A percentile compares a stretch with the other conserved stretches of the same genome.
phyloP scores from a whole-genome alignment of 2,113 vertebrate genomes.

The Nerophis ophidion region DNA sequence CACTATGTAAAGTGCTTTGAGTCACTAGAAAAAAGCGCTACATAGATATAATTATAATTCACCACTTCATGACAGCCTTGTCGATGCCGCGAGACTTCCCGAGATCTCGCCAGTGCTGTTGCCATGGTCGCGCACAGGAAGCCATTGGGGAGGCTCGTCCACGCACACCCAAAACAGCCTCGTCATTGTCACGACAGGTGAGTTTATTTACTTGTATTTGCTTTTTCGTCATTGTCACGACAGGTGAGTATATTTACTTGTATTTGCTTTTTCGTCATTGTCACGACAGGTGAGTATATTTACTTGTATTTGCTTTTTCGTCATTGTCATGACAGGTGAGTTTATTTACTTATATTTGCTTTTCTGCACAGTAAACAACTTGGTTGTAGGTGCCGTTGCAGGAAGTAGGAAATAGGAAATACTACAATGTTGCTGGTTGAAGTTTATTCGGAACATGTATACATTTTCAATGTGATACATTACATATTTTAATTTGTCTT shows the following conservation, averaged over 20 bases:
- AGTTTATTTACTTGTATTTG: background rate
- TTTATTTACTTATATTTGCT: background rate
- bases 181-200: conserved; percentile 15
- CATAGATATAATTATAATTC: too few species aligned
- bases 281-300: conserved; percentile 26
- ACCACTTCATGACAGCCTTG: background rate
- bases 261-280: background rate
- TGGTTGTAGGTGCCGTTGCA: too few species aligned
- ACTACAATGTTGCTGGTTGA: too few species aligned
- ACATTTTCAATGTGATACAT: too few species aligned
- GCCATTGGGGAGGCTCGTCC: too few species aligned
- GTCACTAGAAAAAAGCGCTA: too few species aligned
- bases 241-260: conserved; percentile 26
- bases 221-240: background rate
- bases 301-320: background rate
- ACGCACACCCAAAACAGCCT: background rate
- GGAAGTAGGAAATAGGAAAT: too few species aligned
- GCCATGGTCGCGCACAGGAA: conserved; percentile 12
- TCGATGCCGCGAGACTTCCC: conserved; percentile 48
- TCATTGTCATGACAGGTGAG: conserved; percentile 23
- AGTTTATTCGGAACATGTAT: too few species aligned
- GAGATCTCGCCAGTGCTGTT: conserved; percentile 13
- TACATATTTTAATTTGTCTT: too few species aligned
- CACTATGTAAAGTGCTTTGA: too few species aligned
- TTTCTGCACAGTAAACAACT: too few species aligned